Conservation (phyloP, 2,888 invertebrate species). For the Sialis lutaria region DNA sequence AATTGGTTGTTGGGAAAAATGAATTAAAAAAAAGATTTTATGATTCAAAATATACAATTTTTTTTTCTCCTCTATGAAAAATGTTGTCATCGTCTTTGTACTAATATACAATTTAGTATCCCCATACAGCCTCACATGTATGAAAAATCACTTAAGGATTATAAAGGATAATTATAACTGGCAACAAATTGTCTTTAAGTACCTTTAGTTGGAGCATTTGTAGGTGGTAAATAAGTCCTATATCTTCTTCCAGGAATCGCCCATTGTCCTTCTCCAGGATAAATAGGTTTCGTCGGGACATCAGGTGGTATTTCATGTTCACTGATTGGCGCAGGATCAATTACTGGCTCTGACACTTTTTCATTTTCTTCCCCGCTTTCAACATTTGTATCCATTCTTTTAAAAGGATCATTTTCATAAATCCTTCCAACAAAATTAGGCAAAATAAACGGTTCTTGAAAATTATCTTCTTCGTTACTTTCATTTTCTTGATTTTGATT, state of each 20-base stretch:
- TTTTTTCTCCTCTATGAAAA: too few relatives aligned
- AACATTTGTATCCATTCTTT: neutral
- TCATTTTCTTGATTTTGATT: neutral
- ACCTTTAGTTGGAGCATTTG: too few relatives aligned
- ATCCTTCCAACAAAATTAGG: conserved; percentile 4
- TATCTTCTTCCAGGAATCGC: conserved; percentile 20
- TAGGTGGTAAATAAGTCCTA: conserved; percentile 13
- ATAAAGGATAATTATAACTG: too few relatives aligned
- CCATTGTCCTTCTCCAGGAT: conserved; percentile 24
- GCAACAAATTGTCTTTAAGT: neutral
- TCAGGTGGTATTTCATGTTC: conserved; percentile 16
- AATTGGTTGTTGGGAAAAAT: too few relatives aligned
- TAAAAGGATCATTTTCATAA: conserved; percentile 5
- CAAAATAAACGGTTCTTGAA: neutral
- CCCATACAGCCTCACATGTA: too few relatives aligned
- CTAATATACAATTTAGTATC: too few relatives aligned
- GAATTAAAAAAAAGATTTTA: too few relatives aligned
- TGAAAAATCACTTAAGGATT: too few relatives aligned
- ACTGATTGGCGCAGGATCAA: conserved; percentile 11
- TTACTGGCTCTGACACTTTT: neutral
- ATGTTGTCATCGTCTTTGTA: too few relatives aligned
- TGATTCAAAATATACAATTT: too few relatives aligned
- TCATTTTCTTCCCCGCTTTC: neutral
- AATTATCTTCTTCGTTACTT: neutral
- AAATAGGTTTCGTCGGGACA: conserved; percentile 21